phyloP scores from a whole-genome alignment of 2,113 vertebrate species.

The Thomomys bottae region DNA sequence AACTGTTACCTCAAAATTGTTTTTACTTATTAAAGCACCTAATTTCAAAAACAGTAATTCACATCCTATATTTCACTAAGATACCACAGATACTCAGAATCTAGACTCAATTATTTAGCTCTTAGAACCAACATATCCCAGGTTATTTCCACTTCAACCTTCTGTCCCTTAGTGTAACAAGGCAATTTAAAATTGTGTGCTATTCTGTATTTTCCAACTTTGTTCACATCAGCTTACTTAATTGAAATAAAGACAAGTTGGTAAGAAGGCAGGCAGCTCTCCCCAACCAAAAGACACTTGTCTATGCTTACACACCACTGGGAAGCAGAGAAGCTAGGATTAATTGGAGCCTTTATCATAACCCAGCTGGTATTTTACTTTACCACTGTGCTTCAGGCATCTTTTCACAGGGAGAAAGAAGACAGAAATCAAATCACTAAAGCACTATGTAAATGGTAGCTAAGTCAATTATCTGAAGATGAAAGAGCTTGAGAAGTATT shows the following conservation, averaged over 20 bases:
- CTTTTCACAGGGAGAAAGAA: conserved; percentile 43
- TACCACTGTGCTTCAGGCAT: conserved; percentile 49
- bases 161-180: conserved; percentile 27
- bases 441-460: conserved; percentile 32
- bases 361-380: conserved; percentile 21
- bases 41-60: conserved; percentile 16
- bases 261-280: neutral
- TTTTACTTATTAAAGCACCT: conserved; percentile 26
- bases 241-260: conserved; percentile 14
- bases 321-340: conserved; percentile 10
- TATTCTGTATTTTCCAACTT: conserved; percentile 1
- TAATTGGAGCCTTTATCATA: conserved; percentile 55
- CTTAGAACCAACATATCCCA: neutral
- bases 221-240: conserved; percentile 32
- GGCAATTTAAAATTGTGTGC: conserved; percentile 24
- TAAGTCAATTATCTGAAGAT: conserved; percentile 56
- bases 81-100: neutral
- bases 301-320: neutral
- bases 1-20: neutral
- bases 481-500: conserved; percentile 39
- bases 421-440: conserved; percentile 54
- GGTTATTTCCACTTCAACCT: conserved; percentile 19
- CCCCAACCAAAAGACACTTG: neutral
- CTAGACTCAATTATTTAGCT: conserved; percentile 18
- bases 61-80: neutral